Evolutionary conservation across 2,888 invertebrate species (phyloP), one percentile per base, ranked within the genome.

Genomic region (Cinara cedri): DNA sequence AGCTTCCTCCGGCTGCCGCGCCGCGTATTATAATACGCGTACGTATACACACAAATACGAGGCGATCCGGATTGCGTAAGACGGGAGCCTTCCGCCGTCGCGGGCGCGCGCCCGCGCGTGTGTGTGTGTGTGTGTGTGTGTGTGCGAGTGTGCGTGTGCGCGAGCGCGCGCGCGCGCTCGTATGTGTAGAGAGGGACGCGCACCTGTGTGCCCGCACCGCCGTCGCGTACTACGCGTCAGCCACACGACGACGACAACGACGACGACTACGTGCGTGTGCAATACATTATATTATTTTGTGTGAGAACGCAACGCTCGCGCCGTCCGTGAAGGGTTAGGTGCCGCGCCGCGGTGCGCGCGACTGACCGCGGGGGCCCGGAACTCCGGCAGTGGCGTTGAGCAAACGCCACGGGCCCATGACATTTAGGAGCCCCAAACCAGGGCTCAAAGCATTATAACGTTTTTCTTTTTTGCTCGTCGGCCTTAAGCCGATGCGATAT

Each of bases 61-160:
- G 44, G 66, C 46, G 66, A 76, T 76, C 44, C 49, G 68, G 76
- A 68, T 78, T 70, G 78, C 78, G 68, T 78, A 78, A 78, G 78
- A 78, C 78, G 78, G 78, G 78, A 78, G 68, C 68, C 66, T 66
- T 76, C 75, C 75, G 75, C n/a, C 49, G 46, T 54, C 63, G 44
- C 44, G 34, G 3, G 34, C 6, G 34, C 21, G 16, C 26, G 26
- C 26, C 16, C 9, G 19, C 16, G 26, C 54, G 11, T 46, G 1
- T 46, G n/a, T 42, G n/a, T 34, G 14, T 21, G 46, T 44, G 44
- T 21, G 21, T 46, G 21, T 14, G 24, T 24, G 11, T 63, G 11
- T 62, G 34, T 63, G 42, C 19, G 4, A 16, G 34, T 42, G 34
- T 63, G 34, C 24, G 55, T 63, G 24, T 65, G n/a, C 63, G 44